Evolutionary conservation across 2,797 vertebrate genomes (phyloP).

Genomic region (Neopelma chrysocephalum): DNA sequence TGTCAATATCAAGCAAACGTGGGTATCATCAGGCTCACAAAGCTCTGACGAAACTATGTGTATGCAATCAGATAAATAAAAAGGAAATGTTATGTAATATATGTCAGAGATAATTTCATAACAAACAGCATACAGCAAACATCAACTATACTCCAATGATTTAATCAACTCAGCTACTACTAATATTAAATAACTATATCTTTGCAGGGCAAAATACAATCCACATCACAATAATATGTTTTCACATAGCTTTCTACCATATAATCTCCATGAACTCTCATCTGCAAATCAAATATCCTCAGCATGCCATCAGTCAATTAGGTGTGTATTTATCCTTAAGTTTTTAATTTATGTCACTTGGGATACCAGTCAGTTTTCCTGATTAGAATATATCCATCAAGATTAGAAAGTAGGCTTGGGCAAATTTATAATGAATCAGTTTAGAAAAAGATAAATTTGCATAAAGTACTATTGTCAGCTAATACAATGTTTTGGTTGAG

Average conservation of each 20-base stretch:
- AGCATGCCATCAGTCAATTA: constrained; percentile 30
- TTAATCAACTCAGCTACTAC: neutral
- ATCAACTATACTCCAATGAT: neutral
- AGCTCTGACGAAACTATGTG: constrained; percentile 71
- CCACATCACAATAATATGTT: neutral
- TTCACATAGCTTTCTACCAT: neutral
- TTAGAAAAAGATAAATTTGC: neutral
- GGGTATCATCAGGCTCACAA: constrained; percentile 71
- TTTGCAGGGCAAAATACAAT: neutral
- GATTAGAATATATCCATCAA: constrained; percentile 43
- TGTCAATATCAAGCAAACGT: constrained; percentile 74
- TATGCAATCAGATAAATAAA: constrained; percentile 73
- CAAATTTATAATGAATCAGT: constrained; percentile 8
- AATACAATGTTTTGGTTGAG: neutral
- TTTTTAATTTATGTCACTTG: constrained; percentile 48
- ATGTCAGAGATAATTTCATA: constrained; percentile 54
- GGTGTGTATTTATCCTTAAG: constrained; percentile 36
- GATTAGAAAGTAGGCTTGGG: constrained; percentile 10
- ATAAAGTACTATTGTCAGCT: neutral
- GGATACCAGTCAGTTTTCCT: constrained; percentile 25
- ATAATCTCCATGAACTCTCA: neutral
- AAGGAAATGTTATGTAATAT: constrained; percentile 56
- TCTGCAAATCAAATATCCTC: constrained; percentile 45
- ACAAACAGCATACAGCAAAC: constrained; percentile 12
- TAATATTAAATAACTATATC: neutral